Percentiles rank a stretch among this genome's conserved stretches.
These are phyloP conservation scores for Bradypodion ventrale DNA, from an alignment of 2,797 vertebrate genomes.

Conservation along the genomic window DNA sequence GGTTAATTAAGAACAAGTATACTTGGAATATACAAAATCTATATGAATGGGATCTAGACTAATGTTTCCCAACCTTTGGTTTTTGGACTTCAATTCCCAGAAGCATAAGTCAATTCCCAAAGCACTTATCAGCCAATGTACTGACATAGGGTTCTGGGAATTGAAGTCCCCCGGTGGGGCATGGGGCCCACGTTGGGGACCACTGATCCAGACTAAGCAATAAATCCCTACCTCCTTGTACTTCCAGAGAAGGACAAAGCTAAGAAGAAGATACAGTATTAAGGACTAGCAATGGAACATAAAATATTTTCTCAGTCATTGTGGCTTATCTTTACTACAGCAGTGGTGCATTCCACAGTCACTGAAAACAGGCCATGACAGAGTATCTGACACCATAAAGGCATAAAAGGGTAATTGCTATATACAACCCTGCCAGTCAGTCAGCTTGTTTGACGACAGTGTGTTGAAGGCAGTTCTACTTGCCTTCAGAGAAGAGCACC, in stretches of 20 bases:
- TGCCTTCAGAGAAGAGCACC: background rate
- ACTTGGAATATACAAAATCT: too few relatives aligned
- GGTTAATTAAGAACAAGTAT: too few relatives aligned
- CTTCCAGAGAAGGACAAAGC: constrained; percentile 6
- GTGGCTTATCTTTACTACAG: background rate
- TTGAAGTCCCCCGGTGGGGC: too few relatives aligned
- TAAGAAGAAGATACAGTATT: background rate
- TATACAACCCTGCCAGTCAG: background rate
- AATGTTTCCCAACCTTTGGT: too few relatives aligned
- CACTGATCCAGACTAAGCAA: too few relatives aligned
- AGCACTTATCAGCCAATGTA: too few relatives aligned
- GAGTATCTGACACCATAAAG: background rate
- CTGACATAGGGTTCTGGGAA: too few relatives aligned
- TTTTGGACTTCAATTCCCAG: too few relatives aligned
- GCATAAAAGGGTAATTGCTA: background rate
- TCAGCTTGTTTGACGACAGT: accelerated
- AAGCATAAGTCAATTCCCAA: too few relatives aligned
- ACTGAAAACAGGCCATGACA: constrained; percentile 12
- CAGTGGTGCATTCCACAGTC: accelerated
- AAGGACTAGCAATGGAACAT: background rate
- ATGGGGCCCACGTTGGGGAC: too few relatives aligned
- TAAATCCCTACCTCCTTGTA: background rate
- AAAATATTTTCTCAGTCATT: background rate
- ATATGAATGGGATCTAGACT: too few relatives aligned
- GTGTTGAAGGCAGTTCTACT: constrained; percentile 1